Percentiles rank a stretch among this genome's conserved stretches.
Evolutionary conservation across 2,113 vertebrate genomes (phyloP).

Genomic region (Protomyctophum bolini): DNA sequence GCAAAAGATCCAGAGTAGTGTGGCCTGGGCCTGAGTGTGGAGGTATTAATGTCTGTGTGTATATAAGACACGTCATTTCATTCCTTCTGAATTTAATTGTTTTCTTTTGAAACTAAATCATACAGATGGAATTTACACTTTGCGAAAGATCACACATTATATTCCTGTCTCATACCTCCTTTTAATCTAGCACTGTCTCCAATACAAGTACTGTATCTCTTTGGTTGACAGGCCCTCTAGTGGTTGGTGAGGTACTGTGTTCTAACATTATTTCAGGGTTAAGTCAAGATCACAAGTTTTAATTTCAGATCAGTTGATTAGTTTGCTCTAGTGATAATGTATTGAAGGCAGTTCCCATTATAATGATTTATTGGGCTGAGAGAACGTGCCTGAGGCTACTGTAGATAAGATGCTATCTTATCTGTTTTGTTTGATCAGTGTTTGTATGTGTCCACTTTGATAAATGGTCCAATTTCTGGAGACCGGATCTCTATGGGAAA

Average conservation of each 20-base stretch:
- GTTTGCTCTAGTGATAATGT: constrained; percentile 16
- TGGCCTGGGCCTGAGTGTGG: no score
- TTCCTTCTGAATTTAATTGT: not conserved
- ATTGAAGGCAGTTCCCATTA: constrained; percentile 4
- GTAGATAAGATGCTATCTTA: constrained; percentile 39
- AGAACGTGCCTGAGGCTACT: constrained; percentile 15
- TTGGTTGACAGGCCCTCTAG: constrained; percentile 44
- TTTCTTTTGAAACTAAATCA: not conserved
- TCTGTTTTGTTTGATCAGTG: constrained; percentile 38
- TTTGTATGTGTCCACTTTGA: constrained; percentile 20
- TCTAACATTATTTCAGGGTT: not conserved
- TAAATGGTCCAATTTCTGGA: constrained; percentile 29
- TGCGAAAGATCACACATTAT: not conserved
- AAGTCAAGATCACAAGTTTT: not conserved
- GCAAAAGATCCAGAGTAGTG: no score
- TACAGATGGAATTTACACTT: not conserved
- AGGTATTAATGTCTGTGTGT: not conserved
- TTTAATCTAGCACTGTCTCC: not conserved
- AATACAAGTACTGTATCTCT: not conserved
- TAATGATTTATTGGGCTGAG: not conserved
- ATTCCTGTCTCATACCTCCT: not conserved
- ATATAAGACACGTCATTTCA: not conserved
- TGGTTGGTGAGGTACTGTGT: constrained; percentile 16
- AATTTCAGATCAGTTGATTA: constrained; percentile 25
- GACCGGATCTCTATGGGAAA: constrained; percentile 22